Evolutionary conservation across 2,113 vertebrate species (phyloP), one percentile per base, ranked within the genome.

Genomic region (Proteles cristata): DNA sequence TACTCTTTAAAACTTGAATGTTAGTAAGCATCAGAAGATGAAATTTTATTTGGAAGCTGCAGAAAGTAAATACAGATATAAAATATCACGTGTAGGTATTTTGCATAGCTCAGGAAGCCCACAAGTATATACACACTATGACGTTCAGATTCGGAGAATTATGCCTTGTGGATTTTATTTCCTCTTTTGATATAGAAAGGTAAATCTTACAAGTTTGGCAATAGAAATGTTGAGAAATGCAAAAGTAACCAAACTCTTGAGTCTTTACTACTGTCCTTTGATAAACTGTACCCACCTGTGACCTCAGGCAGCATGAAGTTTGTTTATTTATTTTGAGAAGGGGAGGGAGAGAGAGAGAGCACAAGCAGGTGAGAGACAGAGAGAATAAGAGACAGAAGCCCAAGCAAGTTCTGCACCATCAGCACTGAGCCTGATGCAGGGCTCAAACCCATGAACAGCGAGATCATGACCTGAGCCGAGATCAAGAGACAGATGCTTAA

Each of bases 1-100:
- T 68, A 69, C 6, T 93, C 69, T 94, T 90, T 85, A 92, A 96
- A 95, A 74, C 35, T 31, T 71, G 80, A 90, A 19, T 77, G 12
- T 80, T 71, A 87, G 33, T 83, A 66, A 89, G 33, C 28, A 45
- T 89, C 35, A 71, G 39, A 93, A 79, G 55, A 68, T 93, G 55
- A 90, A 48, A 55, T 92, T 73, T 74, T 91, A 7, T 97, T 84
- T 93, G 58, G 89, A 92, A 96, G 7, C 5, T 43, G 8, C 15
- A 17, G 73, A 88, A 71, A 94, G 43, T 35, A 86, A 73, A 66
- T 86, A 76, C 3, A 84, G 61, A 93, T 92, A 50, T 17, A 76
- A 96, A 71, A 63, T 85, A 55, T 15, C 26, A 43, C 10, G 26
- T 10, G 73, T 48, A 25, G 19, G 21, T 71, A 71, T n/a, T 76